A percentile compares a stretch with the other conserved stretches of the same genome.
phyloP scores from a whole-genome alignment of 2,113 vertebrate species.

The Ornithorhynchus anatinus region DNA sequence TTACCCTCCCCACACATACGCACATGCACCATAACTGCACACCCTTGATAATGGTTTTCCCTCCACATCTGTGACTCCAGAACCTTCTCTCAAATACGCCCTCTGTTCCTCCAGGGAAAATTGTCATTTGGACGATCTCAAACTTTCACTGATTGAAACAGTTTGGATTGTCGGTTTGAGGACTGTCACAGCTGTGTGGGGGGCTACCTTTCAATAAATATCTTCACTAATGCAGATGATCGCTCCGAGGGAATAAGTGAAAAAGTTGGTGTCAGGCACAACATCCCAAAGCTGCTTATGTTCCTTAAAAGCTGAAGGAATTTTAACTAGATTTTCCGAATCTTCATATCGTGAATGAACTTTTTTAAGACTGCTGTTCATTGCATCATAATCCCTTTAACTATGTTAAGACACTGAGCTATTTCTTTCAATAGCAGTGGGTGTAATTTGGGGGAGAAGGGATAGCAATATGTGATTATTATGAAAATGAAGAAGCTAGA shows the following conservation, averaged over 20 bases:
- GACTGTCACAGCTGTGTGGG: conserved; percentile 52
- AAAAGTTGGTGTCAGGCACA: conserved; percentile 70
- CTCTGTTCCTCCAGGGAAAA: conserved; percentile 70
- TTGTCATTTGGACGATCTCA: conserved; percentile 58
- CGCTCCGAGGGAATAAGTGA: conserved; percentile 61
- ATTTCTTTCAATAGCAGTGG: conserved; percentile 61
- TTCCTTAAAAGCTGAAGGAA: conserved; percentile 70
- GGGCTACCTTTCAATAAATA: conserved; percentile 69
- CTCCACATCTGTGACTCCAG: conserved; percentile 9
- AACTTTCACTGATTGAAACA: conserved; percentile 54
- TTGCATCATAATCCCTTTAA: conserved; percentile 74
- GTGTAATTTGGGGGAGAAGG: conserved; percentile 66
- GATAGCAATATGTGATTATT: conserved; percentile 70
- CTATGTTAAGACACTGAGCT: conserved; percentile 65
- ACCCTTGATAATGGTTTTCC: not conserved
- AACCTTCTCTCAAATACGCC: not conserved
- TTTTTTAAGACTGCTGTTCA: conserved; percentile 72
- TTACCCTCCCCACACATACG: too few species aligned
- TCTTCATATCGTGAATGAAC: conserved; percentile 63
- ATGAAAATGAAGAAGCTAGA: conserved; percentile 74
- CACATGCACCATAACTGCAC: conserved; percentile 7
- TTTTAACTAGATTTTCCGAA: conserved; percentile 73
- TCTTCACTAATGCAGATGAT: conserved; percentile 68
- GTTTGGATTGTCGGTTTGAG: conserved; percentile 55
- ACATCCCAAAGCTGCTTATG: conserved; percentile 73